Percentiles rank a stretch among this genome's conserved stretches.
Conservation (phyloP, 2,888 invertebrate genomes). For the Caenorhabditis doughertyi region DNA sequence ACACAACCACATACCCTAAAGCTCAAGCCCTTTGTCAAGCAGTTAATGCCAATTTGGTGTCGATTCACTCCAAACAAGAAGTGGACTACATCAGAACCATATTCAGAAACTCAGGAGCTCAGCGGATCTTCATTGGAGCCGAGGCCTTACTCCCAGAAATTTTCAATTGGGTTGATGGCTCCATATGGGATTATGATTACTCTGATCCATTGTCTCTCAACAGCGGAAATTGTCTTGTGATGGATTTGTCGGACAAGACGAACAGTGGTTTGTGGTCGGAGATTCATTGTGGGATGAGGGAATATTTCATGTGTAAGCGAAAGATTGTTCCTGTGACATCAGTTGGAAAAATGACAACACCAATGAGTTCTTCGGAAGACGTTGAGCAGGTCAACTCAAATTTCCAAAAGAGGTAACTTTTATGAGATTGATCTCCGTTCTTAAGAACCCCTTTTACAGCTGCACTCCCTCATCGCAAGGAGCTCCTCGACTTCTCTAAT, state of each 20-base stretch:
- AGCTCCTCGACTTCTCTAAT: conserved; percentile 23
- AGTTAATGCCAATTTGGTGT: conserved; percentile 5
- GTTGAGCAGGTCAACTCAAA: no score
- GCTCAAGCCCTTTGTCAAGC: conserved; percentile 27
- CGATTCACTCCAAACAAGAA: conserved; percentile 30
- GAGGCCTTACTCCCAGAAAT: conserved; percentile 28
- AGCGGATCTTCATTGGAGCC: conserved; percentile 2
- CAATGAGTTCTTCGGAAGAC: no score
- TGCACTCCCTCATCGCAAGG: not conserved
- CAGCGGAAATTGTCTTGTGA: conserved; percentile 13
- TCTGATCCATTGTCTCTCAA: conserved; percentile 11
- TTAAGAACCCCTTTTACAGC: conserved; percentile 1
- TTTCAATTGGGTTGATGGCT: conserved; percentile 21
- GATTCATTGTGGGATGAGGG: conserved; percentile 2
- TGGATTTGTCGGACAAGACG: not conserved
- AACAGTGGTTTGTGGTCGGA: conserved; percentile 23
- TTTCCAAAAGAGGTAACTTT: no score
- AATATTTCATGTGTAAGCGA: conserved; percentile 30
- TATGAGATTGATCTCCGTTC: no score
- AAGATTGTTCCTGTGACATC: no score
- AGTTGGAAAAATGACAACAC: no score
- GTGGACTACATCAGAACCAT: conserved; percentile 22
- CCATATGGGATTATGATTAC: conserved; percentile 22
- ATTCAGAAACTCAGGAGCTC: conserved; percentile 8
- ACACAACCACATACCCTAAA: not conserved